Evolutionary conservation across 2,113 vertebrate species (phyloP).

Genomic region (Pipra filicauda): DNA sequence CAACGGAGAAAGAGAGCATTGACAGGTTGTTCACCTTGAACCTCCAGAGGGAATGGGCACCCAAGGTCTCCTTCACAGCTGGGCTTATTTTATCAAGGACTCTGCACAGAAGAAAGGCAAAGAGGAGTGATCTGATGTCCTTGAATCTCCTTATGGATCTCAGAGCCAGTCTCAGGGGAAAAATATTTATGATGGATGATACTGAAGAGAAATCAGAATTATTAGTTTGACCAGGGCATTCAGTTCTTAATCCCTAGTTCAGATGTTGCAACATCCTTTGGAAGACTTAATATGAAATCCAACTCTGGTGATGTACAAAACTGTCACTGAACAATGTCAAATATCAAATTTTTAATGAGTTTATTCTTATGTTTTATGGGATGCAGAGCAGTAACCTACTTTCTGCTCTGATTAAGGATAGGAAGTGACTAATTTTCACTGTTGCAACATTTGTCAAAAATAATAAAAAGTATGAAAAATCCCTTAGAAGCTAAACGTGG

Average conservation of each 20-base stretch:
- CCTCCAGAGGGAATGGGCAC: neutral
- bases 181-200: neutral
- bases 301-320: neutral
- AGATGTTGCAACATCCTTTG: neutral
- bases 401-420: conserved; percentile 43
- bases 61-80: neutral
- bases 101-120: neutral
- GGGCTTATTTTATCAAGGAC: neutral
- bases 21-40: neutral
- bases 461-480: neutral
- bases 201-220: neutral
- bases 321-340: neutral
- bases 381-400: conserved; percentile 58
- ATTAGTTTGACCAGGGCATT: neutral
- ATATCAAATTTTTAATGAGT: neutral
- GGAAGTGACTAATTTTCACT: conserved; percentile 39
- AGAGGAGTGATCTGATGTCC: neutral
- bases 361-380: neutral
- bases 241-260: neutral
- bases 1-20: neutral
- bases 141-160: neutral
- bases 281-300: neutral
- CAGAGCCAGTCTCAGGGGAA: neutral
- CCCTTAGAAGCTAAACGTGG: conserved; percentile 4
- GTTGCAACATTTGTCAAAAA: conserved; percentile 37